Percentiles rank a stretch among this genome's conserved stretches.
These are phyloP conservation scores for Montipora capitata DNA, from an alignment of 92 coral and sea anemone genomes.

Conservation along the genomic window DNA sequence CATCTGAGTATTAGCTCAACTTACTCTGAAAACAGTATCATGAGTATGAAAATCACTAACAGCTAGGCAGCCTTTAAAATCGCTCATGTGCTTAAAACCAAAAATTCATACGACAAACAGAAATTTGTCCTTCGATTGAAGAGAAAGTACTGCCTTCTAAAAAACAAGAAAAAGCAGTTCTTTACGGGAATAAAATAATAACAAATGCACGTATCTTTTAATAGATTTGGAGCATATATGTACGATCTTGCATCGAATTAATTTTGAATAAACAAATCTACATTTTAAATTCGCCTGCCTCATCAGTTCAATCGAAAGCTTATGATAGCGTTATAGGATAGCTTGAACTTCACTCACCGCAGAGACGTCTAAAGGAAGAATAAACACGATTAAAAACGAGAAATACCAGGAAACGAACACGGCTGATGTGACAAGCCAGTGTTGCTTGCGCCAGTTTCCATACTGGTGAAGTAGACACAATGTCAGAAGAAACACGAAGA, in stretches of 20 bases:
- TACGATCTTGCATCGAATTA: background rate
- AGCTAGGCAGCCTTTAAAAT: too few relatives aligned
- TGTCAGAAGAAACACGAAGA: conserved; percentile 90
- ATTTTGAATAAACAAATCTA: background rate
- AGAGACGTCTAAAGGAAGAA: conserved; percentile 97
- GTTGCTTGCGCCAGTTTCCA: conserved; percentile 99
- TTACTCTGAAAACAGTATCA: too few relatives aligned
- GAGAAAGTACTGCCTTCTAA: too few relatives aligned
- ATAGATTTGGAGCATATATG: too few relatives aligned
- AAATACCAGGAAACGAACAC: conserved; percentile 99
- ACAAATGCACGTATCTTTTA: too few relatives aligned
- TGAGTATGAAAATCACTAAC: too few relatives aligned
- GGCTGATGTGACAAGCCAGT: conserved; percentile 95
- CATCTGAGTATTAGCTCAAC: too few relatives aligned
- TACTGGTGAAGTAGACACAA: conserved; percentile 95
- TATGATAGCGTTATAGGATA: background rate
- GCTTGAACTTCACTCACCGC: conserved; percentile 79
- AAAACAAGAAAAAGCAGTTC: too few relatives aligned
- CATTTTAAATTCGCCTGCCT: background rate
- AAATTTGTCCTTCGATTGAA: too few relatives aligned
- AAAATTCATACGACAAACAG: too few relatives aligned
- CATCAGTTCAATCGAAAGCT: background rate
- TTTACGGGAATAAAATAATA: too few relatives aligned
- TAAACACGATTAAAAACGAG: conserved; percentile 94
- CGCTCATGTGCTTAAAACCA: too few relatives aligned